Conservation (phyloP, 2,797 vertebrate species). For the Pristis pectinata region DNA sequence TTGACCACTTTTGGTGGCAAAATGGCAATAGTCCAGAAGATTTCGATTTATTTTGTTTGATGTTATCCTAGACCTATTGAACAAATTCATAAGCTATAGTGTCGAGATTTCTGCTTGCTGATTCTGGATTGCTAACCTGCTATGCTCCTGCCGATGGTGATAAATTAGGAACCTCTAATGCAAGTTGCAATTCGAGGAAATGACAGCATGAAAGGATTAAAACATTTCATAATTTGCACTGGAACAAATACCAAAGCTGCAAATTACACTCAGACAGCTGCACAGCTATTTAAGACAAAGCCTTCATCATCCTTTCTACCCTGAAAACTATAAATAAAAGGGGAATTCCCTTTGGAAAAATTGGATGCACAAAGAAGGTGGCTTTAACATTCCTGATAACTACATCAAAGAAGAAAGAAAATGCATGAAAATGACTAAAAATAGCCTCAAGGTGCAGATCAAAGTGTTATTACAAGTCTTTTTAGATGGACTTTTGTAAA, state of each 20-base stretch:
- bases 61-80: background rate
- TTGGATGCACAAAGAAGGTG: background rate
- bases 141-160: background rate
- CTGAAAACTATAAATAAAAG: background rate
- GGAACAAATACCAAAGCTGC: background rate
- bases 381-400: background rate
- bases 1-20: background rate
- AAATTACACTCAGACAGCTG: background rate
- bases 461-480: background rate
- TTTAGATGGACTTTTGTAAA: background rate
- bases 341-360: background rate
- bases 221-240: background rate
- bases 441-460: background rate
- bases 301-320: background rate
- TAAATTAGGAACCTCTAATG: background rate
- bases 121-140: background rate
- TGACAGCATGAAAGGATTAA: background rate
- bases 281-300: background rate
- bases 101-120: background rate
- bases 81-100: background rate
- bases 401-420: background rate
- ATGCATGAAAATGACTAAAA: background rate
- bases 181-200: background rate
- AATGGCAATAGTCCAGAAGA: background rate
- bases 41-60: background rate